phyloP scores from a whole-genome alignment of 2,113 vertebrate genomes.

The Dolichotis patagonum region DNA sequence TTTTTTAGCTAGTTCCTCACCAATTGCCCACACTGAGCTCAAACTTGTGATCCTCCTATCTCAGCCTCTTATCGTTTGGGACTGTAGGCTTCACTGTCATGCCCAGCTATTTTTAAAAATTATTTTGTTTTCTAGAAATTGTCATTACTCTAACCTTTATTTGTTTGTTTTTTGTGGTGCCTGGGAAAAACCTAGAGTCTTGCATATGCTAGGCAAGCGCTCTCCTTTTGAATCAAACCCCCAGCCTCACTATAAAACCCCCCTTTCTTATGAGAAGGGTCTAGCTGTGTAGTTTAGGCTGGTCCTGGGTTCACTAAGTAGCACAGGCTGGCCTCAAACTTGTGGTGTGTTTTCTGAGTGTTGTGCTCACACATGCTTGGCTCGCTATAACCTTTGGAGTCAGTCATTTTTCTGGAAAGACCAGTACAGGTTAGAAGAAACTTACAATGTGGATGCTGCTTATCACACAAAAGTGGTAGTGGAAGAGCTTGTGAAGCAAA shows the following conservation, averaged over 20 bases:
- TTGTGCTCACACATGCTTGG: not conserved
- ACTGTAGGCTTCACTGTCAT: not conserved
- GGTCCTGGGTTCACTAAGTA: not conserved
- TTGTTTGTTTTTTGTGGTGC: not conserved
- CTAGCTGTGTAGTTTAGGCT: not conserved
- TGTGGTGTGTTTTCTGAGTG: not conserved
- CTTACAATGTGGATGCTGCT: not conserved
- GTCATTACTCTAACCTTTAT: slow-evolving; percentile 26
- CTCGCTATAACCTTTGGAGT: slow-evolving; percentile 10
- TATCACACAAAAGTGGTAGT: slow-evolving; percentile 34
- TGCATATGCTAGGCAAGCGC: not conserved
- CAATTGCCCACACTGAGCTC: not conserved
- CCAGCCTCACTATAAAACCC: not conserved
- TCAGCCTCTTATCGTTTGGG: not conserved
- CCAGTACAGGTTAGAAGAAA: slow-evolving; percentile 2
- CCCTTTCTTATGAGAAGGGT: not conserved
- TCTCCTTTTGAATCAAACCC: not conserved
- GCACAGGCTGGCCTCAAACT: not conserved
- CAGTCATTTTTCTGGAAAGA: slow-evolving; percentile 43
- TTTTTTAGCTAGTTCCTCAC: not conserved
- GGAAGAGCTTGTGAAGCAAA: slow-evolving; percentile 37
- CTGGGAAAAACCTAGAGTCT: not conserved
- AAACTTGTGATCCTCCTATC: not conserved
- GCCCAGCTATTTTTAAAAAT: not conserved
- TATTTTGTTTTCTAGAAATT: not conserved